Evolutionary conservation across 64 coral and sea anemone genomes (phyloP), one percentile per base, ranked within the genome.

Genomic region (Orbicella faveolata): DNA sequence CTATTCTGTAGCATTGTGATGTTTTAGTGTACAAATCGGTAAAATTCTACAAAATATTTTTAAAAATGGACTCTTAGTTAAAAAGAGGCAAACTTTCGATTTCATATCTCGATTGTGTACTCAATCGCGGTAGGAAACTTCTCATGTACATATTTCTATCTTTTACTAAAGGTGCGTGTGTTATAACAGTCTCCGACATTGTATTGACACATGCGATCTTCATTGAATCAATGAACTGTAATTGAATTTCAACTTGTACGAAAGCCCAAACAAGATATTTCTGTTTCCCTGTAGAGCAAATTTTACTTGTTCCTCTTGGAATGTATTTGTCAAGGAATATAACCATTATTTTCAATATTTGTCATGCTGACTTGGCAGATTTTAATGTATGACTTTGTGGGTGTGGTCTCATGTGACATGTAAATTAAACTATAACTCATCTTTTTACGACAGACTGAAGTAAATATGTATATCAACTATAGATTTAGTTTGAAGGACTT

Each of bases 291-390:
- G 5, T 67, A 67, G 64, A 67, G 18, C 64, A 21, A 67, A 67
- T 67, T 67, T 17, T 21, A 67, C 64, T 41, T 84, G 63, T 44
- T 84, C 61, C 63, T 84, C 10, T 48, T 20, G 64, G 63, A 84
- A 69, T 69, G 0, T 48, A 26, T 16, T 48, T 20, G 33, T 44
- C 37, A 68, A 35, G 63, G 70, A 84, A 51, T 10, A 48, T 55
- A 15, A 41, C 81, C 66, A 48, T 69, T 84, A 83, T 69, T 51
- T 64, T 70, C 2, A 84, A 52, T 83, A 66, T 84, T 23, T 17
- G 81, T 84, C 81, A 84, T 64, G 81, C 81, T 84, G 81, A 84
- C 81, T 41, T 21, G 9, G 81, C 81, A 64, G 36, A 69, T 84
- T 84, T 84, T 84, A 69, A 84, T 52, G 52, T 52, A 52, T 52